Evolutionary conservation across 2,888 invertebrate genomes (phyloP).

Genomic region (Phrixothrix hirtus): DNA sequence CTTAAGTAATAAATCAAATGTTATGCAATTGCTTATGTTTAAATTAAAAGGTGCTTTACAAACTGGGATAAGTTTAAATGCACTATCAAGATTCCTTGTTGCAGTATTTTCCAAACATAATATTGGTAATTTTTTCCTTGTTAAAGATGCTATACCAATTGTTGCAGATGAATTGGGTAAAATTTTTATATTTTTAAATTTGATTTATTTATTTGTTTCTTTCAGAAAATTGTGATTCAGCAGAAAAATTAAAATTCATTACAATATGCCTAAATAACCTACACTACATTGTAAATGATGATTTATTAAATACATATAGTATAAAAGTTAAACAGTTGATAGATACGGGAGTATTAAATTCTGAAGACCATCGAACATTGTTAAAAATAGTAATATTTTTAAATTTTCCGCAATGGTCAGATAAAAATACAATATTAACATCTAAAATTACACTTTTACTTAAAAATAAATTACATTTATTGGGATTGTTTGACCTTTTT

Average conservation of each 20-base stretch:
- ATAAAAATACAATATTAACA: conserved; percentile 49
- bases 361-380: conserved; percentile 40
- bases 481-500: conserved; percentile 55
- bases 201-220: conserved; percentile 22
- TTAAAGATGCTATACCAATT: conserved; percentile 52
- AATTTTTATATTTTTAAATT: conserved; percentile 1
- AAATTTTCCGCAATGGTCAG: conserved; percentile 57
- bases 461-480: conserved; percentile 47
- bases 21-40: conserved; percentile 50
- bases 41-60: conserved; percentile 44
- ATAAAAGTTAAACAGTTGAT: conserved; percentile 50
- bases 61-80: conserved; percentile 46
- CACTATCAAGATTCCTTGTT: conserved; percentile 55
- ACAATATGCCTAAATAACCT: conserved; percentile 58
- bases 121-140: conserved; percentile 53
- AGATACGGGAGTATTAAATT: conserved; percentile 42
- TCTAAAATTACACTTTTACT: conserved; percentile 52
- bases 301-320: conserved; percentile 52
- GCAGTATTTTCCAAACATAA: conserved; percentile 52
- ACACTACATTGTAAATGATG: conserved; percentile 49
- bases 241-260: conserved; percentile 55
- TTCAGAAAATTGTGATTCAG: conserved; percentile 48
- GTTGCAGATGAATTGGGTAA: conserved; percentile 52
- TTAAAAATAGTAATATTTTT: conserved; percentile 54
- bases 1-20: conserved; percentile 45